These are phyloP conservation scores for Drosophila kohkoa DNA, from an alignment of 1,140 invertebrate species.

Conservation along the genomic window DNA sequence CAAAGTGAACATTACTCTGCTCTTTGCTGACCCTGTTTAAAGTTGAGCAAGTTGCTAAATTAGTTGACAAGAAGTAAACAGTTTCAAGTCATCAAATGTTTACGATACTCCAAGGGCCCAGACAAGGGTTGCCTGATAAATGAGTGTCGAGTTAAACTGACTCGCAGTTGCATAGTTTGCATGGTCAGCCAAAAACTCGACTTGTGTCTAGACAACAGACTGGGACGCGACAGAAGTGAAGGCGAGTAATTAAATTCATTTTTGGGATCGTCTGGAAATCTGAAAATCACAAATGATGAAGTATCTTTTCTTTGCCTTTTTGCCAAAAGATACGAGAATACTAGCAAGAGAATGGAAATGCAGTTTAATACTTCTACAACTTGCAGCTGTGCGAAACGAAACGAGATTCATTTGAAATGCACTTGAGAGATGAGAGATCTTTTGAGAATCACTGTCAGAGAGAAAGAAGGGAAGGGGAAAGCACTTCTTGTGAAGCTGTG, in stretches of 20 bases:
- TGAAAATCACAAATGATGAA: slow-evolving; percentile 34
- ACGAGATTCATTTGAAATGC: slow-evolving; percentile 39
- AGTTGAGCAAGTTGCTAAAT: slow-evolving; percentile 4
- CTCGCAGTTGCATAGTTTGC: background rate
- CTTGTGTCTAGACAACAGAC: slow-evolving; percentile 39
- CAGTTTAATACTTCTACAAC: slow-evolving; percentile 2
- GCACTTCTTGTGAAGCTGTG: slow-evolving; percentile 43
- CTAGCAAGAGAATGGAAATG: slow-evolving; percentile 5
- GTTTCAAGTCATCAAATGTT: slow-evolving; percentile 10
- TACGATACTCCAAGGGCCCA: background rate
- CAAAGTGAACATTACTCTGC: background rate
- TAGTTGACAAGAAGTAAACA: slow-evolving; percentile 16
- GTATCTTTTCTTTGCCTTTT: slow-evolving; percentile 10
- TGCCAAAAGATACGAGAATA: background rate
- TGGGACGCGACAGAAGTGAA: slow-evolving; percentile 26
- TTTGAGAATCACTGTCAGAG: slow-evolving; percentile 1
- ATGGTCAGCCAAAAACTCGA: slow-evolving; percentile 21
- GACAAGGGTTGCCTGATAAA: slow-evolving; percentile 2
- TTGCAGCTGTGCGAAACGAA: slow-evolving; percentile 33
- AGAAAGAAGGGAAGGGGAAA: background rate
- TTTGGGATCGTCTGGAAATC: slow-evolving; percentile 1
- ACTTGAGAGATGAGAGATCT: slow-evolving; percentile 29
- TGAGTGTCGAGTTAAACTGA: slow-evolving; percentile 8
- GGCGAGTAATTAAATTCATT: slow-evolving; percentile 44
- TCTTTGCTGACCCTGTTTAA: background rate